Evolutionary conservation across 1,140 invertebrate species (phyloP).

Genomic region (Rhopalosiphum padi): DNA sequence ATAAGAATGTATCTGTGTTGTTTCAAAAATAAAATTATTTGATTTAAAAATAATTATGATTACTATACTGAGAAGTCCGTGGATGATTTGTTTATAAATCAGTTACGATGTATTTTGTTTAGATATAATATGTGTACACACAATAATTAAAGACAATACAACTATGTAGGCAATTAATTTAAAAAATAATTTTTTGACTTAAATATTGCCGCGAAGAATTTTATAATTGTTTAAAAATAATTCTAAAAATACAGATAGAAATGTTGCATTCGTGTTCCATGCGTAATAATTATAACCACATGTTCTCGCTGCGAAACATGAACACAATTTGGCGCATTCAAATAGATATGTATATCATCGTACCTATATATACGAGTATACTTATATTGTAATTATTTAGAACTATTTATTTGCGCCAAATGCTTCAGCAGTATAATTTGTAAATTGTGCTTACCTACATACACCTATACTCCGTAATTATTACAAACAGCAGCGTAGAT

Average conservation of each 20-base stretch:
- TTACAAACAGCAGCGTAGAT: not conserved
- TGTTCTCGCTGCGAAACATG: not conserved
- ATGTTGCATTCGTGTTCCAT: not conserved
- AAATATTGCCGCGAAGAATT: not conserved
- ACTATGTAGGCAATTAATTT: too few species aligned
- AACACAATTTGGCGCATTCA: not conserved
- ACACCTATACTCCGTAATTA: not conserved
- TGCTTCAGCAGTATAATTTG: not conserved
- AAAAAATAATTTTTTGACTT: too few species aligned
- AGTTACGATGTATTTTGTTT: too few species aligned
- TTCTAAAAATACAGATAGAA: not conserved
- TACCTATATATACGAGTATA: not conserved
- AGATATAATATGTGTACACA: too few species aligned
- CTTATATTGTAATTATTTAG: not conserved
- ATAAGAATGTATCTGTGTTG: too few species aligned
- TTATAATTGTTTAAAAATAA: not conserved
- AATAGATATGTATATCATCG: not conserved
- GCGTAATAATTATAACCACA: not conserved
- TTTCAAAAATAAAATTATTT: too few species aligned
- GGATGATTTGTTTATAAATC: too few species aligned
- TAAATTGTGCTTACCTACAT: not conserved
- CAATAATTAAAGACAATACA: too few species aligned
- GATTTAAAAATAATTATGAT: too few species aligned
- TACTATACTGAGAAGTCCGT: too few species aligned
- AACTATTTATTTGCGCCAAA: not conserved